Evolutionary conservation across 2,888 invertebrate species (phyloP).

Genomic region (Mythimna vitellina): DNA sequence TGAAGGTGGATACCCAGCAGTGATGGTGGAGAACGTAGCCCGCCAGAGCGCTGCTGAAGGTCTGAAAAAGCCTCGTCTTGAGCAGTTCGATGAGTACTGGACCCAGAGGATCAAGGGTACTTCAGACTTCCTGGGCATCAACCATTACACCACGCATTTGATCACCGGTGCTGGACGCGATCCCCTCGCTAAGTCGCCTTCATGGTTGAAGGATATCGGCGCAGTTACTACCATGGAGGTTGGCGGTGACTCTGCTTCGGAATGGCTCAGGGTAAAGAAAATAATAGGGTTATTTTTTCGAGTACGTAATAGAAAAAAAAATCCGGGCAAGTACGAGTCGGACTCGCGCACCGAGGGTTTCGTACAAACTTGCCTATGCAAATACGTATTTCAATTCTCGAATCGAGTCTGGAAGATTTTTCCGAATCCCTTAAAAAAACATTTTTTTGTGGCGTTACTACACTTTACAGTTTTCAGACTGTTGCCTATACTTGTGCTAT

Average conservation of each 20-base stretch:
- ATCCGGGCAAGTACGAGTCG: no score
- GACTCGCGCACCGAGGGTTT: no score
- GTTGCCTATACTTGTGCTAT: no score
- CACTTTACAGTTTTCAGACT: no score
- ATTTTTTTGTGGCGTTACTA: no score
- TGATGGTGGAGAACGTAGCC: slow-evolving; percentile 86
- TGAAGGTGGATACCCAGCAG: slow-evolving; percentile 87
- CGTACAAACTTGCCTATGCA: no score
- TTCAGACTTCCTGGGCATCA: slow-evolving; percentile 88
- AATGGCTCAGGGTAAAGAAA: slow-evolving; percentile 84
- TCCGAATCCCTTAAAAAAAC: no score
- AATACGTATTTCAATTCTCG: no score
- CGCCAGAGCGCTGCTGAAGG: slow-evolving; percentile 84
- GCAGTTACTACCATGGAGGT: slow-evolving; percentile 85
- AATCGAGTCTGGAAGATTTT: no score
- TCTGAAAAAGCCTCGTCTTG: slow-evolving; percentile 81
- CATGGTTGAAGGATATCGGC: slow-evolving; percentile 88
- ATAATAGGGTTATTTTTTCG: no score
- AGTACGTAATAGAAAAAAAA: no score
- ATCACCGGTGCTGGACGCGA: slow-evolving; percentile 85
- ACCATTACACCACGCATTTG: slow-evolving; percentile 88
- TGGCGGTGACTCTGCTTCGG: slow-evolving; percentile 86
- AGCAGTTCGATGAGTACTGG: slow-evolving; percentile 87
- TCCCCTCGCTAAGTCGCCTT: slow-evolving; percentile 84
- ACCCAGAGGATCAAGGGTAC: slow-evolving; percentile 86